Percentiles rank a stretch among this genome's conserved stretches.
Conservation (phyloP, 2,113 vertebrate species). For the Pholis gunnellus region DNA sequence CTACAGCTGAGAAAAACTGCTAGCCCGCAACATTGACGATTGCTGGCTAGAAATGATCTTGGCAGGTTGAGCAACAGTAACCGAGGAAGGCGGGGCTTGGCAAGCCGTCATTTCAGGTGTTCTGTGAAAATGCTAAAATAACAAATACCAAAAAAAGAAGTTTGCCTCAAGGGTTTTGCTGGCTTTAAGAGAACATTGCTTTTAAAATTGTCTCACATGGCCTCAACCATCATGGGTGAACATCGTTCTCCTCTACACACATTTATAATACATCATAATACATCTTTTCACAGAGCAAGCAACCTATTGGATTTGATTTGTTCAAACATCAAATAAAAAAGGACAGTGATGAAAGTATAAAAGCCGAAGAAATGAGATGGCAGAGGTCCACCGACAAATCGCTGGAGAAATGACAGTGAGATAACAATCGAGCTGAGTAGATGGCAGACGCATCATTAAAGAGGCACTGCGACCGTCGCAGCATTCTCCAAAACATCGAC, state of each 20-base stretch:
- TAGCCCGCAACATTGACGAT: background rate
- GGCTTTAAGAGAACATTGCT: background rate
- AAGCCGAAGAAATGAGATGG: slow-evolving; percentile 45
- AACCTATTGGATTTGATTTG: slow-evolving; percentile 30
- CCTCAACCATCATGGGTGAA: background rate
- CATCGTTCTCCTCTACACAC: background rate
- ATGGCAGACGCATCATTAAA: slow-evolving; percentile 50
- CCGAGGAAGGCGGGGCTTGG: background rate
- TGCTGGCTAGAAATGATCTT: background rate
- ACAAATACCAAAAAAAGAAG: background rate
- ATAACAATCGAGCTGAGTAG: slow-evolving; percentile 38
- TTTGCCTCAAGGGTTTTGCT: no score
- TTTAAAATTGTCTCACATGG: background rate
- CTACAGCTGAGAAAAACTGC: background rate
- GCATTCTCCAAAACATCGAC: slow-evolving; percentile 31
- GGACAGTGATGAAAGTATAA: slow-evolving; percentile 40
- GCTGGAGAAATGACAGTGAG: slow-evolving; percentile 44
- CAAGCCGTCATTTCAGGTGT: background rate
- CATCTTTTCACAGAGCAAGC: background rate
- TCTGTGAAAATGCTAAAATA: background rate
- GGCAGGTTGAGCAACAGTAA: background rate
- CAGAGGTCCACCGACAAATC: slow-evolving; percentile 48
- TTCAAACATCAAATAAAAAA: slow-evolving; percentile 27
- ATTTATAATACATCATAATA: slow-evolving; percentile 2
- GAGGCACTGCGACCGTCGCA: slow-evolving; percentile 2